phyloP scores from a whole-genome alignment of 2,888 invertebrate species.

The Lymantria dispar region DNA sequence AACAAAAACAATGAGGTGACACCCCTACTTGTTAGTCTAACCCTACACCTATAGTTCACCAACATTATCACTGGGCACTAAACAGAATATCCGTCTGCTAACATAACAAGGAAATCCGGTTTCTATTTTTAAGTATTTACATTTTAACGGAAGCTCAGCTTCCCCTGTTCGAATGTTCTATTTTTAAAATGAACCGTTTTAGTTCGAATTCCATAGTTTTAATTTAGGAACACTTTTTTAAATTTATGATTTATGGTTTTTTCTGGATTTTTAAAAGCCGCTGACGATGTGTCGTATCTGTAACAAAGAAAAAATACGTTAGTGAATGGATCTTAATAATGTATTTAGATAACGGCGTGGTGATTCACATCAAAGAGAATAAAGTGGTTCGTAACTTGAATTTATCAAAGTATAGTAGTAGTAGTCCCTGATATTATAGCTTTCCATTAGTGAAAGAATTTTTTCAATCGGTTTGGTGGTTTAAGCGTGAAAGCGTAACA shows the following conservation, averaged over 20 bases:
- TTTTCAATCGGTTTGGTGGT: too few relatives aligned
- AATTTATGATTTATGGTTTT: slow-evolving; percentile 41
- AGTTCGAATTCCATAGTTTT: slow-evolving; percentile 61
- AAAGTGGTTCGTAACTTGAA: neutral
- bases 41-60: slow-evolving; percentile 51
- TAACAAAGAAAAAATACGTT: slow-evolving; percentile 45
- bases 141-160: slow-evolving; percentile 62
- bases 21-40: slow-evolving; percentile 61
- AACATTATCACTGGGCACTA: slow-evolving; percentile 42
- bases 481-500: too few relatives aligned
- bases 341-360: slow-evolving; percentile 6
- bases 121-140: slow-evolving; percentile 59
- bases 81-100: slow-evolving; percentile 34
- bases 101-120: slow-evolving; percentile 59
- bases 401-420: too few relatives aligned
- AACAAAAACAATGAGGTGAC: slow-evolving; percentile 65
- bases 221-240: slow-evolving; percentile 45
- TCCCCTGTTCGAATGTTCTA: slow-evolving; percentile 53
- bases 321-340: slow-evolving; percentile 20
- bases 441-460: too few relatives aligned
- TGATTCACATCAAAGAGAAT: slow-evolving; percentile 4
- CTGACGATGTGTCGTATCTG: slow-evolving; percentile 45
- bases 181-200: slow-evolving; percentile 40
- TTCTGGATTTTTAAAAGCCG: slow-evolving; percentile 21
- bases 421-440: too few relatives aligned